These are phyloP conservation scores for Crypturellus tataupa DNA, from an alignment of 2,797 vertebrate species.

Conservation along the genomic window DNA sequence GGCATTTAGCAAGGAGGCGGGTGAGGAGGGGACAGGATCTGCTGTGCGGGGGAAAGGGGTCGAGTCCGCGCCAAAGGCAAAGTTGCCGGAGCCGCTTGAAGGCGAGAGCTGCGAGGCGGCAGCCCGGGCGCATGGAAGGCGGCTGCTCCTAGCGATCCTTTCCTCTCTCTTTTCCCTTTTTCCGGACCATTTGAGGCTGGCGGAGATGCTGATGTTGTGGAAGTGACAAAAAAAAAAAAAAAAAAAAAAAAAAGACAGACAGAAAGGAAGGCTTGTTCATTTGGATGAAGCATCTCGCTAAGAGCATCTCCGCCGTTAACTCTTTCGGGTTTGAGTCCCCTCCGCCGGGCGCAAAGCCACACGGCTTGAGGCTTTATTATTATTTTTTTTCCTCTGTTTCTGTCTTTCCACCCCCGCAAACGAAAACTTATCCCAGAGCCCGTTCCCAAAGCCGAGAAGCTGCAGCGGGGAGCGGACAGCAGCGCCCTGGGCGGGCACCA, in stretches of 20 bases:
- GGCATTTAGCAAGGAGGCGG: not conserved
- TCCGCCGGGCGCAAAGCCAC: not conserved
- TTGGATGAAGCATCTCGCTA: too few relatives aligned
- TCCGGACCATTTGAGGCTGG: not conserved
- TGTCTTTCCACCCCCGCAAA: not conserved
- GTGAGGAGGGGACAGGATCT: not conserved
- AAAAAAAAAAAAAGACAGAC: too few relatives aligned
- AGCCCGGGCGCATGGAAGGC: too few relatives aligned
- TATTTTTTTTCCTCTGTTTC: accelerated
- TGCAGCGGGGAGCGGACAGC: not conserved
- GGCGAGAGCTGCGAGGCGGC: too few relatives aligned
- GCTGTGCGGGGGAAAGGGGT: not conserved
- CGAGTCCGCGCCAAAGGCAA: not conserved
- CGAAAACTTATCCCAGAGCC: not conserved
- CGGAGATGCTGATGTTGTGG: not conserved
- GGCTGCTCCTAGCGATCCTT: not conserved
- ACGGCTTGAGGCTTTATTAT: not conserved
- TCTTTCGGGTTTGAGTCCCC: not conserved
- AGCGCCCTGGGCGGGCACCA: not conserved
- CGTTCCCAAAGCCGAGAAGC: too few relatives aligned
- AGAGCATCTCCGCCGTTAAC: not conserved
- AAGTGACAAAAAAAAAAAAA: not conserved
- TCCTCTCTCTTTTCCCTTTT: not conserved
- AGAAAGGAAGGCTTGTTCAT: too few relatives aligned
- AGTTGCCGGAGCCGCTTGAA: not conserved